Conservation (phyloP, 2,113 vertebrate genomes). For the Catharus fuscescens region DNA sequence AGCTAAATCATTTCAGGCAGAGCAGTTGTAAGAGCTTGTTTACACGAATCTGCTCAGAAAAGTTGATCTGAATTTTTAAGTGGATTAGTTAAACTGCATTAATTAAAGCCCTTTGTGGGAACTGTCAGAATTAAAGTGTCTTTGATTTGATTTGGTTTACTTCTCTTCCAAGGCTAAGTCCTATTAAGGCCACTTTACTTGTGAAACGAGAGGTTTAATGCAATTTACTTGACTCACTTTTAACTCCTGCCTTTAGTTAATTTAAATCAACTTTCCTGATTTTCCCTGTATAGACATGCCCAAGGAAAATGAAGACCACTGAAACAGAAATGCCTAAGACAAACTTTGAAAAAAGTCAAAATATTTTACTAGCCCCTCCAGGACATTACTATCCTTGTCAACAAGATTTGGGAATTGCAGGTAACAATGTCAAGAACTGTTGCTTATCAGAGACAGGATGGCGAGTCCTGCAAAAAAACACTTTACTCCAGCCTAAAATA, state of each 20-base stretch:
- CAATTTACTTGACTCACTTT: conserved; percentile 52
- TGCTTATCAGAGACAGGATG: not conserved
- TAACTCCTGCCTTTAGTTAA: conserved; percentile 46
- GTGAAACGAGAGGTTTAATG: conserved; percentile 11
- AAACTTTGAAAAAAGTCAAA: not conserved
- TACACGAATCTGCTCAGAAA: conserved; percentile 3
- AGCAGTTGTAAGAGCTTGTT: not conserved
- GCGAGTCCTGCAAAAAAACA: not conserved
- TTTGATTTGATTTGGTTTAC: conserved; percentile 63
- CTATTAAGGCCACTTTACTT: conserved; percentile 42
- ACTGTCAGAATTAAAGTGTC: conserved; percentile 26
- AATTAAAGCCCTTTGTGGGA: conserved; percentile 49
- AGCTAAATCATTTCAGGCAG: not conserved
- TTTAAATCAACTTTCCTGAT: conserved; percentile 35
- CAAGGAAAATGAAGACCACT: not conserved
- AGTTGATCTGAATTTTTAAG: conserved; percentile 56
- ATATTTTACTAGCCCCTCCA: not conserved
- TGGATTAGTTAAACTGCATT: conserved; percentile 50
- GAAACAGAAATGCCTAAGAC: not conserved
- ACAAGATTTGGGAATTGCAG: not conserved
- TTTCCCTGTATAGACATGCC: not conserved
- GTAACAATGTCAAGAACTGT: not conserved
- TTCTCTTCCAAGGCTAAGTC: conserved; percentile 45
- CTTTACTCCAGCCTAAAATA: not conserved
- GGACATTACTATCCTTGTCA: not conserved